Base-by-base conservation (phyloP, 1,140 invertebrate genomes). In the Procambarus virginalis region DNA sequence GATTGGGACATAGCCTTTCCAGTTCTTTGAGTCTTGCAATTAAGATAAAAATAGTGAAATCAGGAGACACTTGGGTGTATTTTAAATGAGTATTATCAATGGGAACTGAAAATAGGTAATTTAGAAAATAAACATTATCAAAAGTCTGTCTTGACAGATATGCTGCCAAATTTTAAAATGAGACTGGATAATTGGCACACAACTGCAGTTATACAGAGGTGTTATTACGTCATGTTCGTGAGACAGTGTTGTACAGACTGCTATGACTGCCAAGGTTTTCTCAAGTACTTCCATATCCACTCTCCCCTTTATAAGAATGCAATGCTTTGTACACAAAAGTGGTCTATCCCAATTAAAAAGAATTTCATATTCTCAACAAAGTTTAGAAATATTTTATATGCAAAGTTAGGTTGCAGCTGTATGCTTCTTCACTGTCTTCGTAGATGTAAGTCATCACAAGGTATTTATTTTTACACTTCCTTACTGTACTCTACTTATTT, bases 381-480 rank as follows among this genome's bases (percentile, higher is more conserved):
- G 48, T 84, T 70, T 20, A 64, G 55, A 83, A 75, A 68, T 79
- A 51, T 88, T 81, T 88, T 64, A 64, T 73, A 81, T 88, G 60
- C 49, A 73, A 81, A 73, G 77, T 81, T 46, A 68, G 58, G 68
- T 68, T 88, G 78, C 78, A 88, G 86, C 86, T 73, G 78, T 17
- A 55, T 81, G 81, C 60, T 85, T 73, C n/a, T 80, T 46, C 45
- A 20, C 46, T 78, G 45, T 68, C 80, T 68, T 70, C 17, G 22
- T 81, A 75, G 73, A 75, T 70, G 64, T 81, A 70, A 68, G 46
- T 68, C 77, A 80, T 70, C 68, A 79, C 80, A 78, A 87, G 77
- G 60, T 87, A 80, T 88, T 88, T 88, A 82, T 88, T 86, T 81
- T 82, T 70, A 81, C 51, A 80, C n/a, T 87, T 80, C 64, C n/a